These are phyloP conservation scores for Anarrhichthys ocellatus DNA, from an alignment of 2,113 vertebrate species.

Conservation along the genomic window DNA sequence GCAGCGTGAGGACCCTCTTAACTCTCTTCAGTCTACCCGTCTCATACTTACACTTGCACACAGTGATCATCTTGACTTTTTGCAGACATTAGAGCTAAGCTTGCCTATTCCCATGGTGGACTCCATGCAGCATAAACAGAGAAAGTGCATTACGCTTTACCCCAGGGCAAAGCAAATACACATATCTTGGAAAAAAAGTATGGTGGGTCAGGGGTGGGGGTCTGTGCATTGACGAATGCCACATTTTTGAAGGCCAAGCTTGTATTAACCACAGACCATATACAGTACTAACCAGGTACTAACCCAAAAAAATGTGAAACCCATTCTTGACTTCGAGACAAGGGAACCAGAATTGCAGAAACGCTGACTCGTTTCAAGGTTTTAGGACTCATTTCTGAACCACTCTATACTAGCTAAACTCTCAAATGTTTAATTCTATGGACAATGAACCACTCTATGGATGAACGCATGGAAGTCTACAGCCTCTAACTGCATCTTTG, in stretches of 20 bases:
- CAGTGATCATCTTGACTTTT: constrained; percentile 74
- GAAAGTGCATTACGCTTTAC: constrained; percentile 67
- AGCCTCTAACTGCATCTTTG: background rate
- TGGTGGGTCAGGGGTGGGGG: background rate
- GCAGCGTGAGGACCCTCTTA: constrained; percentile 68
- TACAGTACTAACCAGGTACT: background rate
- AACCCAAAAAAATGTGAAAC: background rate
- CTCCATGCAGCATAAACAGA: constrained; percentile 58
- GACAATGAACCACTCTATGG: background rate
- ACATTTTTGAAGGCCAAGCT: background rate
- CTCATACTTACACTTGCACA: constrained; percentile 66
- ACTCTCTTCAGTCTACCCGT: constrained; percentile 54
- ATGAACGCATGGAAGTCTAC: background rate
- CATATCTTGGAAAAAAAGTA: background rate
- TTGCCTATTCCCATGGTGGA: constrained; percentile 39
- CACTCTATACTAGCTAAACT: background rate
- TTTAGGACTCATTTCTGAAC: background rate
- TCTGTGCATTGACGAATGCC: background rate
- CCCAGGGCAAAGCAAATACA: constrained; percentile 16
- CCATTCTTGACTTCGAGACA: background rate
- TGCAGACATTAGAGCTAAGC: constrained; percentile 64
- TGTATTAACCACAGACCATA: background rate
- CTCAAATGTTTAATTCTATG: background rate
- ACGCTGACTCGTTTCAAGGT: background rate
- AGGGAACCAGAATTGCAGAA: background rate